Evolutionary conservation across 2,888 invertebrate genomes (phyloP), one percentile per base, ranked within the genome.

Genomic region (Limnephilus marmoratus): DNA sequence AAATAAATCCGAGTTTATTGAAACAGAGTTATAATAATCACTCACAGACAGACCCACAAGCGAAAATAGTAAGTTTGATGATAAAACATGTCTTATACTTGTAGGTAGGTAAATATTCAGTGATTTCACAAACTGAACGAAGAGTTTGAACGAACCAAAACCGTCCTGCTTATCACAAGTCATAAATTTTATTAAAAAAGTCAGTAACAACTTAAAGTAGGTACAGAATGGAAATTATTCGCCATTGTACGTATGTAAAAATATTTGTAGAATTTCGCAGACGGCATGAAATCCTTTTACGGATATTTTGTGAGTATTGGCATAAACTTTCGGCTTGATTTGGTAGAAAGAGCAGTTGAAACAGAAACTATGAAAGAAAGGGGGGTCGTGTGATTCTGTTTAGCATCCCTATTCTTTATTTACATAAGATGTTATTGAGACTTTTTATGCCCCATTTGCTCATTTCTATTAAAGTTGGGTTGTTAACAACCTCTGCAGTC

Each of bases 401-500:
- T 92, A 90, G 90, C 91, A 89, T 85, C 92, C 92, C 92, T 41
- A 90, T 68, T 86, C 80, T 53, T 85, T 82, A 85, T 88, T 85
- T 85, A 89, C 85, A 87, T 85, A 92, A 90, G 87, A 90, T 93
- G 93, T 93, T 93, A 93, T 93, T 92, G 93, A 93, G 91, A 90
- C 93, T 93, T 93, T 93, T 93, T 92, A 90, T 92, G 93, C 93
- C 93, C 93, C 93, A 93, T 93, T 93, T 93, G 93, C 92, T 93
- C 92, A 87, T 90, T 86, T 93, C 92, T 92, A 92, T 92, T 88
- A 90, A 90, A 91, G 90, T 92, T 92, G 92, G 92, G 93, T 93
- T 93, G 93, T 93, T 93, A 93, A 93, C 93, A 93, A 91, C 91
- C 92, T 92, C 91, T 45, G 90, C 90, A 88, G 45, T 91, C 85